Conservation (phyloP, 2,113 vertebrate species). For the Cinclus cinclus region DNA sequence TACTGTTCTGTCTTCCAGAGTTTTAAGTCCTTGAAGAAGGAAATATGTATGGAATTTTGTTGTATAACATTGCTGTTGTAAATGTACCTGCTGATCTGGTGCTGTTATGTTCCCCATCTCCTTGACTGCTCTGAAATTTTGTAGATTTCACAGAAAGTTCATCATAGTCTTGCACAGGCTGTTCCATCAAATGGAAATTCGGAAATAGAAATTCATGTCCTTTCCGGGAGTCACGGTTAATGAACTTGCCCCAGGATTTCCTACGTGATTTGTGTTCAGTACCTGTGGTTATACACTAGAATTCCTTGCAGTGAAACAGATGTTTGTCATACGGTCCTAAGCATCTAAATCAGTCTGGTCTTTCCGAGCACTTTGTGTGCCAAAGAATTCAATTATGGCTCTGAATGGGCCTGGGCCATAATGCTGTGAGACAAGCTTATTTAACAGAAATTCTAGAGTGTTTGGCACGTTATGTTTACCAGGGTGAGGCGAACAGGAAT, state of each 20-base stretch:
- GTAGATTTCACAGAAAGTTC: not conserved
- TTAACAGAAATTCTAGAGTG: conserved; percentile 20
- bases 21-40: not conserved
- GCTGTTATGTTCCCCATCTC: not conserved
- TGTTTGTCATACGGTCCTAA: conserved; percentile 34
- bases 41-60: not conserved
- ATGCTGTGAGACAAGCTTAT: not conserved
- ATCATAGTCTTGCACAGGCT: not conserved
- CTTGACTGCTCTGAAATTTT: not conserved
- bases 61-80: not conserved
- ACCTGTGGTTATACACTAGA: not conserved
- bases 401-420: not conserved
- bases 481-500: not conserved
- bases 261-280: accelerated
- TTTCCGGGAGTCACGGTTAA: not conserved
- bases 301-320: not conserved
- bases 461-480: not conserved
- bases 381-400: not conserved
- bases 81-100: not conserved
- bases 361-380: not conserved
- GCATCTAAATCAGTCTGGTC: not conserved
- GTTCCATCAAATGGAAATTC: not conserved
- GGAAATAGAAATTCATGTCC: not conserved
- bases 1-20: not conserved
- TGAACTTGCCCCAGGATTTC: not conserved